Evolutionary conservation across 2,888 invertebrate genomes (phyloP), one percentile per base, ranked within the genome.

Genomic region (Brachynemurus nebulosus): DNA sequence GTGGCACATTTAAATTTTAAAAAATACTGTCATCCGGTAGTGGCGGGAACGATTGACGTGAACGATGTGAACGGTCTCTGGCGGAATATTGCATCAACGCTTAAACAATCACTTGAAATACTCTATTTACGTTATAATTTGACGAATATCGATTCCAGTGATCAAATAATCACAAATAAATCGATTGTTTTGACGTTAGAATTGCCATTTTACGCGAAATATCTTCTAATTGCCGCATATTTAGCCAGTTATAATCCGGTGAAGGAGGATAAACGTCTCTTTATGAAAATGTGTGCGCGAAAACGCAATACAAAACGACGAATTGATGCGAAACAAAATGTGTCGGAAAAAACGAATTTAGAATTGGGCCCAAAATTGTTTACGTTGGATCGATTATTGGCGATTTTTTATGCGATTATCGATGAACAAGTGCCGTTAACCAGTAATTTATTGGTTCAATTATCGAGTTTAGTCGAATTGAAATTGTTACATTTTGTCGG

Each of bases 191-290:
- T 76, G 50, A 78, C 78, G 42, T 71, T 86, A 23, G 86, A 88
- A 56, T 59, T 95, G 3, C 93, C 93, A 0, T 90, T 78, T 59
- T 92, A 89, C 63, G 85, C 89, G 0, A 93, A 93, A 63, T 92
- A 77, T 61, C 69, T 95, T 25, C 67, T 95, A 3, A 85, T 95
- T 19, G 89, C 93, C 6, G 85, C 91, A 1, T 95, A 88, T 60
- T 67, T 95, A 47, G 93, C 93, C 1, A 93, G 93, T 23, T 88
- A 92, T 61, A 93, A 93, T 63, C 86, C 92, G 2, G 76, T 84
- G 0, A 86, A 85, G 53, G 81, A 86, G 52, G 95, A 95, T 59
- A 88, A 84, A 57, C 68, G 85, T 38, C 67, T 93, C 36, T 93
- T 91, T 60, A 76, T 88, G 62, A 91, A 91, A 64, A 64, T 78